Conservation (phyloP, 2,113 vertebrate genomes). For the Semicossyphus pulcher region DNA sequence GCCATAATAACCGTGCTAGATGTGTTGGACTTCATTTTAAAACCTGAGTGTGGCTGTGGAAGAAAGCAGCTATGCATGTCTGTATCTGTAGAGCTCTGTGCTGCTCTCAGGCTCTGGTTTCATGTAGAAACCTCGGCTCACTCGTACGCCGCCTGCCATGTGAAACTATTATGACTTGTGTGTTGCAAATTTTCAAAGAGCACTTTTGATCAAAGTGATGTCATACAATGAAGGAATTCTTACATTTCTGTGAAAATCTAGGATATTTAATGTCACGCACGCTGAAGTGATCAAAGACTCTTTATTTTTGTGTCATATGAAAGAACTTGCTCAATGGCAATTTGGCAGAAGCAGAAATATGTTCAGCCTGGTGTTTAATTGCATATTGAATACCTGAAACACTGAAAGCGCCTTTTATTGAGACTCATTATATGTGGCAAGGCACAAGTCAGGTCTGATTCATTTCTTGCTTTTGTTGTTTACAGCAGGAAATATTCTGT, state of each 20-base stretch:
- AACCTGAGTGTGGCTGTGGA: background rate
- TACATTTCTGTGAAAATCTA: constrained; percentile 28
- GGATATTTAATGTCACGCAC: constrained; percentile 45
- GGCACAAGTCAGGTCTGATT: background rate
- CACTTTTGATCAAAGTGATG: constrained; percentile 72
- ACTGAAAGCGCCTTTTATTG: background rate
- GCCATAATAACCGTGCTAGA: too few species aligned
- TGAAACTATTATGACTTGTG: constrained; percentile 40
- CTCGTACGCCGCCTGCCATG: background rate
- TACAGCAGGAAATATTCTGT: background rate
- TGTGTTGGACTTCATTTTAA: too few species aligned
- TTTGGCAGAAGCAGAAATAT: constrained; percentile 22
- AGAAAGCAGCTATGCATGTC: background rate
- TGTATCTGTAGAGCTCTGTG: constrained; percentile 14
- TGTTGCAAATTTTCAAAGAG: constrained; percentile 65
- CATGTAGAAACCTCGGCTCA: constrained; percentile 39
- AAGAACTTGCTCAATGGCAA: constrained; percentile 32
- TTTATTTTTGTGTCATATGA: constrained; percentile 58
- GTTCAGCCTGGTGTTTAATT: constrained; percentile 34
- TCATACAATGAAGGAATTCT: constrained; percentile 44
- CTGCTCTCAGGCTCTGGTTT: constrained; percentile 7
- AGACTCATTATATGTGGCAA: background rate
- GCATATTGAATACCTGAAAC: constrained; percentile 28
- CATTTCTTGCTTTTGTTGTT: background rate
- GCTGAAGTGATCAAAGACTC: constrained; percentile 62